Conservation (phyloP, 2,888 invertebrate species). For the Watsonalla cultraria region DNA sequence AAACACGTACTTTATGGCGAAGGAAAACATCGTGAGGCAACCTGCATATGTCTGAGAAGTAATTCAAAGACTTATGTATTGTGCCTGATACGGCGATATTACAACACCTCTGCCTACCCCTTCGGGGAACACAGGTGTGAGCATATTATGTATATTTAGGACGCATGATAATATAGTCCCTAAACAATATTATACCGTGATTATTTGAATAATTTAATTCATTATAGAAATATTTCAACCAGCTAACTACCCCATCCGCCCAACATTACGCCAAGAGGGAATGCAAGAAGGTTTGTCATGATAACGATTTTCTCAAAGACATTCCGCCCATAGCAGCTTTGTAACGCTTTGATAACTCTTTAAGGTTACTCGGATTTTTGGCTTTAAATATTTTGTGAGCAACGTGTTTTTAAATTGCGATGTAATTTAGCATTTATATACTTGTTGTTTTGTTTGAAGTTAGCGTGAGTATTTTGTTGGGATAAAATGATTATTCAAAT, state of each 20-base stretch:
- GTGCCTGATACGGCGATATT: too few relatives aligned
- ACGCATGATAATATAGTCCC: too few relatives aligned
- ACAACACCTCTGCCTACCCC: too few relatives aligned
- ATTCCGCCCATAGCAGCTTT: constrained; percentile 45
- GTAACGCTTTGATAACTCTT: constrained; percentile 70
- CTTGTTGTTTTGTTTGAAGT: background rate
- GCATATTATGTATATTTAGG: background rate
- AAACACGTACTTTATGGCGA: too few relatives aligned
- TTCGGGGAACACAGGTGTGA: too few relatives aligned
- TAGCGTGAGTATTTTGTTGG: too few relatives aligned
- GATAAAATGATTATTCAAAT: too few relatives aligned
- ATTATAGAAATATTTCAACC: constrained; percentile 6
- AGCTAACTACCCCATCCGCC: constrained; percentile 35
- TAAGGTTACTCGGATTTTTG: constrained; percentile 44
- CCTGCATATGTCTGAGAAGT: too few relatives aligned
- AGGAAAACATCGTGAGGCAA: too few relatives aligned
- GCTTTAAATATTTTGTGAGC: constrained; percentile 3
- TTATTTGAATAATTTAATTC: constrained; percentile 3
- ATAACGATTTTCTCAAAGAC: constrained; percentile 66
- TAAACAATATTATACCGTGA: background rate
- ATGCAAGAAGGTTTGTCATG: constrained; percentile 50
- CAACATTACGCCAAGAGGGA: constrained; percentile 31
- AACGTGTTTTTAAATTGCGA: background rate
- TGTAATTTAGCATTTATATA: background rate
- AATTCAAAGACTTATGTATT: too few relatives aligned